phyloP scores from a whole-genome alignment of 1,140 invertebrate species.

The Acromyrmex charruanus region DNA sequence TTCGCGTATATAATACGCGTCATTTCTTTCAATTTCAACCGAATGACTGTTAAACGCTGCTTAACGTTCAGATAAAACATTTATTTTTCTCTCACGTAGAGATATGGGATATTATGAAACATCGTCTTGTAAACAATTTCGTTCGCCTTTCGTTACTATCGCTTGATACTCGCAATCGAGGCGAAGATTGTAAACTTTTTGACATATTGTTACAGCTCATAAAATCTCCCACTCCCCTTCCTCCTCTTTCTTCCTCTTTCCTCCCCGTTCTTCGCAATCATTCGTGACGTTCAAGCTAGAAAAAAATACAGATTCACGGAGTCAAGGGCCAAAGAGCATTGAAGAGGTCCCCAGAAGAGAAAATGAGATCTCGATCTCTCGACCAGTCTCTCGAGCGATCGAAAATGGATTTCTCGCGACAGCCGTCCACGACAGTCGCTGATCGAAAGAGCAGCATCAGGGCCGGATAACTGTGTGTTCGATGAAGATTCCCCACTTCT shows the following conservation, averaged over 20 bases:
- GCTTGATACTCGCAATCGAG: neutral
- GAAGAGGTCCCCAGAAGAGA: constrained; percentile 29
- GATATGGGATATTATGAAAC: constrained; percentile 16
- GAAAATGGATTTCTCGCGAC: constrained; percentile 57
- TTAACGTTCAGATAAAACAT: neutral
- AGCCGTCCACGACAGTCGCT: neutral
- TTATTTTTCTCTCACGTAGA: constrained; percentile 12
- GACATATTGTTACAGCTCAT: neutral
- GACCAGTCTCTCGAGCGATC: constrained; percentile 38
- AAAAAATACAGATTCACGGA: constrained; percentile 11
- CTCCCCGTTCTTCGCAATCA: neutral
- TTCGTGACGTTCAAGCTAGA: neutral
- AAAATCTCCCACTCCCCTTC: neutral
- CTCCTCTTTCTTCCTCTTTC: no score
- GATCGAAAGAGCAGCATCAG: constrained; percentile 70
- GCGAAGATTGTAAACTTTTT: neutral
- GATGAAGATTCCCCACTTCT: neutral
- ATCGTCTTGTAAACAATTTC: constrained; percentile 6
- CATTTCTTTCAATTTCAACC: constrained; percentile 17
- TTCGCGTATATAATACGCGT: neutral
- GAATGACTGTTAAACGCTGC: neutral
- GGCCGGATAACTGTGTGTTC: constrained; percentile 68
- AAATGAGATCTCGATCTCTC: constrained; percentile 58
- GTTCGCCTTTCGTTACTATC: neutral
- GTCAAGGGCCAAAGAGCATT: constrained; percentile 34